These are phyloP conservation scores for Delichon dasypus DNA, from an alignment of 2,797 vertebrate genomes.

Conservation along the genomic window DNA sequence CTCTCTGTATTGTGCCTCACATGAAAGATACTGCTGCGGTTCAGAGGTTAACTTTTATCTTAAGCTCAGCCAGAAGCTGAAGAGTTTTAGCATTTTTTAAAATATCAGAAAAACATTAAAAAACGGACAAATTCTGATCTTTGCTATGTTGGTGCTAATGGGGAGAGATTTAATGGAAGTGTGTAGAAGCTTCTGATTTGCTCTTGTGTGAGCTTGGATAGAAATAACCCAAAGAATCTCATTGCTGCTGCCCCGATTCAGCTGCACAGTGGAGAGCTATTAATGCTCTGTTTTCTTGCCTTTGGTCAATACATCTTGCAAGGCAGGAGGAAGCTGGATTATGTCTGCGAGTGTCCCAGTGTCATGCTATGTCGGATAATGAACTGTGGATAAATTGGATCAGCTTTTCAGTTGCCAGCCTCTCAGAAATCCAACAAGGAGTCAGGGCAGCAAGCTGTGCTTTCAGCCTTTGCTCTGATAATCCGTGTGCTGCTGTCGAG, in stretches of 20 bases:
- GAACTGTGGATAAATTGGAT: conserved; percentile 58
- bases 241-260: conserved; percentile 28
- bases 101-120: background rate
- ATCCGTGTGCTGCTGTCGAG: background rate
- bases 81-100: conserved; percentile 10
- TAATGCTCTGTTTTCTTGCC: conserved; percentile 22
- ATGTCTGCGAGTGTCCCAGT: conserved; percentile 15
- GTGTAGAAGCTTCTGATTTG: conserved; percentile 36
- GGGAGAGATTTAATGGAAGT: conserved; percentile 42
- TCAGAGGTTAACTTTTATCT: conserved; percentile 58
- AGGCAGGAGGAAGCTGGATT: conserved; percentile 59
- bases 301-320: conserved; percentile 31
- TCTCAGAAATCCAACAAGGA: conserved; percentile 40
- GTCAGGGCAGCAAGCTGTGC: conserved; percentile 48
- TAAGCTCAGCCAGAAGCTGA: conserved; percentile 26
- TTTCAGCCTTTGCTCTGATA: conserved; percentile 39
- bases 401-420: conserved; percentile 28
- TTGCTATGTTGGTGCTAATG: background rate
- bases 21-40: conserved; percentile 27
- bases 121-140: background rate
- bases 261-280: conserved; percentile 30
- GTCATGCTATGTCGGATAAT: conserved; percentile 41
- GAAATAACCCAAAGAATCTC: conserved; percentile 52
- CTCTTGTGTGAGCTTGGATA: background rate
- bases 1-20: conserved; percentile 15